Percentiles rank a stretch among this genome's conserved stretches.
These are phyloP conservation scores for Clusia tigrina DNA, from an alignment of 2,888 invertebrate species.

Conservation along the genomic window DNA sequence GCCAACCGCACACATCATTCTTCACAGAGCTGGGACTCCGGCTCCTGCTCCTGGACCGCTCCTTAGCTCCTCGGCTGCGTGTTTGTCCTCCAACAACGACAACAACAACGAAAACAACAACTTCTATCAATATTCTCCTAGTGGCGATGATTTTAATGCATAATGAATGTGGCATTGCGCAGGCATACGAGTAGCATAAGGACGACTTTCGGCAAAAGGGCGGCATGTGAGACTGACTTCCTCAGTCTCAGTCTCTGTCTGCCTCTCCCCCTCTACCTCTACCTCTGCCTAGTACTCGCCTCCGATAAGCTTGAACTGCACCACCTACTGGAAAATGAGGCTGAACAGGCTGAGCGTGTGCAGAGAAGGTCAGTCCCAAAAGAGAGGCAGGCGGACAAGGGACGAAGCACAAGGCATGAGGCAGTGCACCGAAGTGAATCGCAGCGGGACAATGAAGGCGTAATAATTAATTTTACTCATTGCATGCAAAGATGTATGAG, in stretches of 20 bases:
- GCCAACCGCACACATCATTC: conserved; percentile 5
- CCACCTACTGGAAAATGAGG: too few relatives aligned
- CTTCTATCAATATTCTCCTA: conserved; percentile 16
- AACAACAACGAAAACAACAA: conserved; percentile 39
- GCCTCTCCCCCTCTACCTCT: too few relatives aligned
- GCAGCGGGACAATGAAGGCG: conserved; percentile 38
- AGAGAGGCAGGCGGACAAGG: too few relatives aligned
- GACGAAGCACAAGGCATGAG: too few relatives aligned
- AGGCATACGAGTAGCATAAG: neutral
- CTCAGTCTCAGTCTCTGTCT: neutral
- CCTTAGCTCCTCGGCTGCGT: conserved; percentile 24
- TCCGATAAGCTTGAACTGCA: too few relatives aligned
- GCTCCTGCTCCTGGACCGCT: too few relatives aligned
- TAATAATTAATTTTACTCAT: conserved; percentile 59
- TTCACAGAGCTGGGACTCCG: too few relatives aligned
- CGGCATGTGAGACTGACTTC: too few relatives aligned
- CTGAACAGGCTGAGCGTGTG: neutral
- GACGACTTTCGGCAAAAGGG: neutral
- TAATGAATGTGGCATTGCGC: conserved; percentile 46
- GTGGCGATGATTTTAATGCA: conserved; percentile 60
- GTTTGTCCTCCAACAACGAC: conserved; percentile 40
- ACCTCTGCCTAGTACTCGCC: too few relatives aligned
- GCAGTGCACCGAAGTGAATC: conserved; percentile 11
- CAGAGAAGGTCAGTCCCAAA: too few relatives aligned
- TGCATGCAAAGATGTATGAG: conserved; percentile 51